Conservation (phyloP, 2,797 vertebrate genomes). For the Silurus aristotelis region DNA sequence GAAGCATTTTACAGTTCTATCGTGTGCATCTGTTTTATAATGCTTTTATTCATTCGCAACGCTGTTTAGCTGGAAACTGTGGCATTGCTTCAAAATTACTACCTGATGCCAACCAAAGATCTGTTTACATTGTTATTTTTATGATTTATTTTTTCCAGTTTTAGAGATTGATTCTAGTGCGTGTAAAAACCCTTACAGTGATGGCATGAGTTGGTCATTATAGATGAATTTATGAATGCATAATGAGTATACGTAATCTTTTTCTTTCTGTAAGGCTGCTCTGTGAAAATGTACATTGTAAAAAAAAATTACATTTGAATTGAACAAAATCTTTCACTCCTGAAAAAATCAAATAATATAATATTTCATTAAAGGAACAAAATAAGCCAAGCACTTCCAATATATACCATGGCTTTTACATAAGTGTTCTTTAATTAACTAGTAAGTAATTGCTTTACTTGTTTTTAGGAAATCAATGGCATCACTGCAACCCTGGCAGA, state of each 20-base stretch:
- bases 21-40: neutral
- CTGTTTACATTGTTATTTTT: too few species aligned
- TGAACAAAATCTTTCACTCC: neutral
- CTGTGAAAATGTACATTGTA: too few species aligned
- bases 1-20: neutral
- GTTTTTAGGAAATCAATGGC: conserved; percentile 88
- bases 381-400: neutral
- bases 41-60: neutral
- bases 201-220: neutral
- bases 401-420: neutral
- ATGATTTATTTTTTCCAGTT: neutral
- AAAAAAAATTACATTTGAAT: too few species aligned
- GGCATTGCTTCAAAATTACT: neutral
- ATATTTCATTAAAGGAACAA: neutral
- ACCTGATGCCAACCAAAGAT: neutral
- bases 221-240: too few species aligned
- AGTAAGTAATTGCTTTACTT: neutral
- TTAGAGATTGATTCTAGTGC: too few species aligned
- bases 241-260: too few species aligned
- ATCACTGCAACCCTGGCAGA: conserved; percentile 92
- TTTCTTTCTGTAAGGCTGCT: too few species aligned
- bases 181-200: neutral
- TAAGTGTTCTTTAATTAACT: neutral
- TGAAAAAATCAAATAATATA: neutral
- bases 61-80: neutral